Conservation (phyloP, 1,140 invertebrate genomes). For the Drosophila leontia region DNA sequence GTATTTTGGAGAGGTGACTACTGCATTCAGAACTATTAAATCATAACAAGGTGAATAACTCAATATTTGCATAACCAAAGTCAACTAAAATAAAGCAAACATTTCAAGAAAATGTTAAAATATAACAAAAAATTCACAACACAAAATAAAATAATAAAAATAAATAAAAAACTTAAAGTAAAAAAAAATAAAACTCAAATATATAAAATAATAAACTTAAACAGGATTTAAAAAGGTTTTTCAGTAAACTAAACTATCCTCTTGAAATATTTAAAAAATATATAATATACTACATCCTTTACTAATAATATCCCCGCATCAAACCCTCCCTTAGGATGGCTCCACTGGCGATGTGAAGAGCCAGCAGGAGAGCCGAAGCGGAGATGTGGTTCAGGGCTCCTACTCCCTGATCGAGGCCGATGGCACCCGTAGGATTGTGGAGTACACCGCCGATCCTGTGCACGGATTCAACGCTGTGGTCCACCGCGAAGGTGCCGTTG, state of each 20-base stretch:
- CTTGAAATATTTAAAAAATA: no score
- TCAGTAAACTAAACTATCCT: no score
- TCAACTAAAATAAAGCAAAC: background rate
- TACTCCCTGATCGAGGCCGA: slow-evolving; percentile 88
- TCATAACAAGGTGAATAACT: slow-evolving; percentile 8
- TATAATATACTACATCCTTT: background rate
- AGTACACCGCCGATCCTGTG: slow-evolving; percentile 86
- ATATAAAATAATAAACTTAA: no score
- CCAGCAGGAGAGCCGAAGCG: slow-evolving; percentile 87
- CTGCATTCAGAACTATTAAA: slow-evolving; percentile 14
- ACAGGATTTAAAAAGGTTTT: no score
- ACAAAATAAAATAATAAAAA: no score
- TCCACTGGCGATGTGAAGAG: slow-evolving; percentile 87
- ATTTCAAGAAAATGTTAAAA: background rate
- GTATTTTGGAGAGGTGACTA: slow-evolving; percentile 12
- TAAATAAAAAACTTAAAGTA: no score
- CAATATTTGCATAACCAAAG: background rate
- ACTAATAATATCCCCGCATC: background rate
- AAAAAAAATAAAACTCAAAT: no score
- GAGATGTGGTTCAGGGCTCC: slow-evolving; percentile 87
- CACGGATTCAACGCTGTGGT: slow-evolving; percentile 86
- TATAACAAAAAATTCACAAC: no score
- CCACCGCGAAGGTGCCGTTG: slow-evolving; percentile 85
- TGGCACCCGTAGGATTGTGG: slow-evolving; percentile 86
- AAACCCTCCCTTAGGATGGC: slow-evolving; percentile 81